Conservation (phyloP, 1,140 invertebrate species). For the Hypsibius dujardini region DNA sequence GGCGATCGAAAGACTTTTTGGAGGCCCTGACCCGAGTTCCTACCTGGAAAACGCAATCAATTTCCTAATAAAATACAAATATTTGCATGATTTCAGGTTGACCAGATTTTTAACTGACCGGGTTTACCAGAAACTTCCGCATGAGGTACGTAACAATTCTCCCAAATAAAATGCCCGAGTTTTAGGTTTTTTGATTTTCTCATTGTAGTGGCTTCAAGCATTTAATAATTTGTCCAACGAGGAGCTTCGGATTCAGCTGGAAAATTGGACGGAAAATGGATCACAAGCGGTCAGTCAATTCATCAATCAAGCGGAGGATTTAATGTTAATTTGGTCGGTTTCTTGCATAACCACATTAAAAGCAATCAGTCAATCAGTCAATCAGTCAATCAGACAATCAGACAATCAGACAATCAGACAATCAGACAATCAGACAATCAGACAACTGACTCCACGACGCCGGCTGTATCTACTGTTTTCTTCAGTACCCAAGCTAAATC, state of each 20-base stretch:
- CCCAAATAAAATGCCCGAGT: background rate
- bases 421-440: background rate
- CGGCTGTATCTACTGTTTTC: background rate
- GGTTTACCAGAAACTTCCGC: background rate
- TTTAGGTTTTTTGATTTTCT: background rate
- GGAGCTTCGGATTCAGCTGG: background rate
- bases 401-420: background rate
- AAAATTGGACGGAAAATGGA: background rate
- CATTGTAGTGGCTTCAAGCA: slow-evolving; percentile 2
- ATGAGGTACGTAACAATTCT: background rate
- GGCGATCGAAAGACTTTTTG: background rate
- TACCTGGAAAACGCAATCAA: slow-evolving; percentile 1
- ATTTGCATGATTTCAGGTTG: background rate
- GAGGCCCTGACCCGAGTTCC: background rate
- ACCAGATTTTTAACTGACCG: background rate
- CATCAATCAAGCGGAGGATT: too few relatives aligned
- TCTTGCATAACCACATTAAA: too few relatives aligned
- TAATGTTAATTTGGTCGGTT: too few relatives aligned
- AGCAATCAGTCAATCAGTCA: too few relatives aligned
- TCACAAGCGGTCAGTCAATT: background rate
- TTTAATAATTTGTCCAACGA: background rate
- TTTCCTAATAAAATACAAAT: background rate
- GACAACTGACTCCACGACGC: background rate
- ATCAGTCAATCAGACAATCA: too few relatives aligned
- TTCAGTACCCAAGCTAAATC: too few relatives aligned